These are phyloP conservation scores for Melieria omissa DNA, from an alignment of 2,888 invertebrate genomes.

Conservation along the genomic window DNA sequence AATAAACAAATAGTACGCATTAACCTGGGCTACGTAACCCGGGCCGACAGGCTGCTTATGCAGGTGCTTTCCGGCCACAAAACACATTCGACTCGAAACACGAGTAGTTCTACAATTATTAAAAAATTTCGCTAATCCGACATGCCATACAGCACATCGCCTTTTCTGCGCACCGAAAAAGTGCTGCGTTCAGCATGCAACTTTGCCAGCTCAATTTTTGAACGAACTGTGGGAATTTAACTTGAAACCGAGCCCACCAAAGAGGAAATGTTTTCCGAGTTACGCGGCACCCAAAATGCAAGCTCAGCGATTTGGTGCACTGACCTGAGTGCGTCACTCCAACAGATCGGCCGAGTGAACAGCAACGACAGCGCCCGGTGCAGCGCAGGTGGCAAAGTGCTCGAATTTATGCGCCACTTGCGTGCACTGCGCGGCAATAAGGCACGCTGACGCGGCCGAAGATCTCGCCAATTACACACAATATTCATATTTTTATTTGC, in stretches of 20 bases:
- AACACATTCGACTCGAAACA: conserved; percentile 4
- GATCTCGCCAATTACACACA: no score
- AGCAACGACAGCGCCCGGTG: no score
- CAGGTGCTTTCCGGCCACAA: conserved; percentile 1
- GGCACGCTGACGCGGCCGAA: no score
- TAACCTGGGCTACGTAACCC: not conserved
- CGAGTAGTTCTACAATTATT: conserved; percentile 8
- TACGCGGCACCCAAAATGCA: conserved; percentile 23
- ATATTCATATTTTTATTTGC: conserved; percentile 1
- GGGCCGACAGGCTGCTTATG: not conserved
- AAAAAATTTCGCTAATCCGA: conserved; percentile 21
- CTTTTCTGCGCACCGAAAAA: conserved; percentile 16
- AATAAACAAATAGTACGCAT: not conserved
- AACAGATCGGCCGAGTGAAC: no score
- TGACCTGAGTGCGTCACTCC: conserved; percentile 21
- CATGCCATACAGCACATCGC: conserved; percentile 22
- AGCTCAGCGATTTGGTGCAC: conserved; percentile 23
- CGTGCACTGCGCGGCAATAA: no score
- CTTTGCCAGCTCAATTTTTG: not conserved
- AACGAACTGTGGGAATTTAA: conserved; percentile 17
- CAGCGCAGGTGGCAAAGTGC: no score
- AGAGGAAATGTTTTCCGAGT: conserved; percentile 7
- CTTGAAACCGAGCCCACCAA: not conserved
- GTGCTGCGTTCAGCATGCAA: not conserved
- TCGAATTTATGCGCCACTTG: no score